Conservation (phyloP, 2,888 invertebrate species). For the Drosophila anomelani region DNA sequence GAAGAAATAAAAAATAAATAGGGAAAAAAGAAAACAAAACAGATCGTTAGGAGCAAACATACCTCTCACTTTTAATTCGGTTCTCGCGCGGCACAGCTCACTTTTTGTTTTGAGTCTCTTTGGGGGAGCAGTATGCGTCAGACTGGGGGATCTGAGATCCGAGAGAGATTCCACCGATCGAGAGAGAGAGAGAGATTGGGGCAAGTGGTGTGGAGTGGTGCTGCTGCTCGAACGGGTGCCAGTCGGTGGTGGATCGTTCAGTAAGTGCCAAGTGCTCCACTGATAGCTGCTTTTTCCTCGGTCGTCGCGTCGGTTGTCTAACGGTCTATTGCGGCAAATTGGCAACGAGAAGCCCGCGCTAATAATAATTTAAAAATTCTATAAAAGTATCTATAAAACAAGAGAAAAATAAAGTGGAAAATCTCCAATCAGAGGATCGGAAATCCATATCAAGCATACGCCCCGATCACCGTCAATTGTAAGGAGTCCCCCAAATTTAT, state of each 20-base stretch:
- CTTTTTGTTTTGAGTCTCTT: slow-evolving; percentile 7
- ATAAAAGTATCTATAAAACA: slow-evolving; percentile 23
- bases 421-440: slow-evolving; percentile 14
- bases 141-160: slow-evolving; percentile 44
- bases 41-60: neutral
- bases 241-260: slow-evolving; percentile 51
- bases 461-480: slow-evolving; percentile 58
- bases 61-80: slow-evolving; percentile 32
- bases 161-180: slow-evolving; percentile 20
- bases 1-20: slow-evolving; percentile 7
- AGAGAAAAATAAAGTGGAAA: neutral
- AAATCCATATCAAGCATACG: slow-evolving; percentile 33
- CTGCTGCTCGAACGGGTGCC: slow-evolving; percentile 9
- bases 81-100: slow-evolving; percentile 15
- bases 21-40: slow-evolving; percentile 20
- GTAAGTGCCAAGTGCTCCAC: slow-evolving; percentile 69
- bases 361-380: slow-evolving; percentile 51
- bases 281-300: slow-evolving; percentile 48
- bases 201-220: slow-evolving; percentile 31
- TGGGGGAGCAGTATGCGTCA: slow-evolving; percentile 42
- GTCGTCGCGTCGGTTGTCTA: slow-evolving; percentile 51
- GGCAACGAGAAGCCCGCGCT: slow-evolving; percentile 54
- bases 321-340: slow-evolving; percentile 57
- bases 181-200: slow-evolving; percentile 14
- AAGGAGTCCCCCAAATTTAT: slow-evolving; percentile 64